Evolutionary conservation across 2,888 invertebrate genomes (phyloP).

Genomic region (Caenorhabditis afra): DNA sequence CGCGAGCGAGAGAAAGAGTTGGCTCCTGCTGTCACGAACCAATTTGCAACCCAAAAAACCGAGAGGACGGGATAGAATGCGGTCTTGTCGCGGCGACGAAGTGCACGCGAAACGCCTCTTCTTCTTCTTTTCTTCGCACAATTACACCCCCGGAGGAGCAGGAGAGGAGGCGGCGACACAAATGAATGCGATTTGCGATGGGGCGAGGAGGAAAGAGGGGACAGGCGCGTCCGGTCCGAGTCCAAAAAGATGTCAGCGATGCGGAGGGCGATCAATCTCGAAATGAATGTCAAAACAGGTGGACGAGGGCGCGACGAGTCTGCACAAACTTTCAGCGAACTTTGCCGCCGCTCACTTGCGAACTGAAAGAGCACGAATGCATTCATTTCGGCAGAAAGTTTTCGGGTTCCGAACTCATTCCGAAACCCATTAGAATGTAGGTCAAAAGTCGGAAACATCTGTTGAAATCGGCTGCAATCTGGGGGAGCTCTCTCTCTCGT

Average conservation of each 20-base stretch:
- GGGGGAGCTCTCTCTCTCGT: background rate
- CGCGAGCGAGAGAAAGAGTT: too few species aligned
- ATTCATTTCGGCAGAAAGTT: background rate
- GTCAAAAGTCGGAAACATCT: slow-evolving; percentile 30
- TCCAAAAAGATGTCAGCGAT: slow-evolving; percentile 35
- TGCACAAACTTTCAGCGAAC: background rate
- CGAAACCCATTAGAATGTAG: background rate
- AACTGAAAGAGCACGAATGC: background rate
- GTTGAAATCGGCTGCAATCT: slow-evolving; percentile 1
- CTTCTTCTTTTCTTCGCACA: too few species aligned
- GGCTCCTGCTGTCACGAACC: slow-evolving; percentile 35
- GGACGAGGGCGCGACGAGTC: background rate
- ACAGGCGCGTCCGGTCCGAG: slow-evolving; percentile 31
- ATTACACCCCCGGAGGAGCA: slow-evolving; percentile 34
- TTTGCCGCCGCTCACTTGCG: too few species aligned
- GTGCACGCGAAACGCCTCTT: slow-evolving; percentile 38
- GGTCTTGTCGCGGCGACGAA: slow-evolving; percentile 33
- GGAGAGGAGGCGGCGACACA: slow-evolving; percentile 31
- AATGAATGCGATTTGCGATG: slow-evolving; percentile 7
- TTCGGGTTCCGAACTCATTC: background rate
- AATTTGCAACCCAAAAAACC: slow-evolving; percentile 45
- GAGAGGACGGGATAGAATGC: slow-evolving; percentile 29
- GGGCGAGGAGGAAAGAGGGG: background rate
- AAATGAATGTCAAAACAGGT: slow-evolving; percentile 8
- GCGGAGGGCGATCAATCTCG: slow-evolving; percentile 1